These are phyloP conservation scores for Sitophilus oryzae DNA, from an alignment of 1,140 invertebrate genomes.

Conservation along the genomic window DNA sequence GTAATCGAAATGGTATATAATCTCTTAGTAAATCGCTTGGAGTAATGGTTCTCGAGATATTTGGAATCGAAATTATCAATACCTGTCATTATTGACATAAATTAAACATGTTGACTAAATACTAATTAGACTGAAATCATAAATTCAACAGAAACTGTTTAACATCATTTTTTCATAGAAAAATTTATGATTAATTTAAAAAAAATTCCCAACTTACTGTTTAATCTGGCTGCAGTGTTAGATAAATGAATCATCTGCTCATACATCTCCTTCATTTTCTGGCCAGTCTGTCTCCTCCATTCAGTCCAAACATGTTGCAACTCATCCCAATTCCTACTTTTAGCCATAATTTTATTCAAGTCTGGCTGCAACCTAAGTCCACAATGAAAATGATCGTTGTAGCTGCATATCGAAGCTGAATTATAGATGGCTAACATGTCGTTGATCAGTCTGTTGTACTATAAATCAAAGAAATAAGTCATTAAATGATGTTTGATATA, in stretches of 20 bases:
- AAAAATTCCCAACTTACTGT: conserved; percentile 60
- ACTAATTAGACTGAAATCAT: too few species aligned
- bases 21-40: too few species aligned
- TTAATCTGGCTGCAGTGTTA: conserved; percentile 79
- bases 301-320: conserved; percentile 80
- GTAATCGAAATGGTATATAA: too few species aligned
- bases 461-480: conserved; percentile 34
- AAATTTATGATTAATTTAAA: conserved; percentile 7
- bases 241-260: conserved; percentile 75
- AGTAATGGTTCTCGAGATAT: too few species aligned
- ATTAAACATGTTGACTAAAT: too few species aligned
- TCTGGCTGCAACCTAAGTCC: conserved; percentile 77
- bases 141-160: too few species aligned
- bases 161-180: background rate
- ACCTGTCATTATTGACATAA: too few species aligned
- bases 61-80: too few species aligned
- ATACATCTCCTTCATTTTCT: conserved; percentile 73
- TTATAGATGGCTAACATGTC: conserved; percentile 86
- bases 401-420: conserved; percentile 76
- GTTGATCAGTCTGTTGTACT: conserved; percentile 81
- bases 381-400: conserved; percentile 75
- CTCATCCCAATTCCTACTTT: conserved; percentile 77
- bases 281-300: conserved; percentile 75
- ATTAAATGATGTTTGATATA: background rate
- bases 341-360: conserved; percentile 59